Percentiles rank a stretch among this genome's conserved stretches.
Conservation (phyloP, 2,113 vertebrate genomes). For the Carollia perspicillata region DNA sequence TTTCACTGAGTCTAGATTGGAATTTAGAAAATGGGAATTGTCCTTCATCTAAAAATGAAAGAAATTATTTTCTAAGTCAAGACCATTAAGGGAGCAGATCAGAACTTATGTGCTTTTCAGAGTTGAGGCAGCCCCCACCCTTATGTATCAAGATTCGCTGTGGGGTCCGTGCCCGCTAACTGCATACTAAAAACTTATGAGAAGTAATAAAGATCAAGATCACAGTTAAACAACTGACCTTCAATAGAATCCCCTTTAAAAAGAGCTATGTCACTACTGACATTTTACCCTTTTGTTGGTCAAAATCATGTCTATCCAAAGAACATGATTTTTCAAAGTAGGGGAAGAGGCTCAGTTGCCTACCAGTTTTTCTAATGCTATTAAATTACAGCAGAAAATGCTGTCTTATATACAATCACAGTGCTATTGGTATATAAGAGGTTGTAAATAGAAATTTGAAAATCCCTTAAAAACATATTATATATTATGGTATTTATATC, state of each 20-base stretch:
- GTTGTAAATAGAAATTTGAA: background rate
- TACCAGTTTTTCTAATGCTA: slow-evolving; percentile 55
- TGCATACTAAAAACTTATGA: background rate
- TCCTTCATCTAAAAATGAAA: background rate
- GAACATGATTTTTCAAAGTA: slow-evolving; percentile 50
- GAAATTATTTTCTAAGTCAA: background rate
- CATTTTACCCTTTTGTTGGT: slow-evolving; percentile 35
- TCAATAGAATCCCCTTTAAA: background rate
- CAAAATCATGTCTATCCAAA: slow-evolving; percentile 52
- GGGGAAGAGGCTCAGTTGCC: background rate
- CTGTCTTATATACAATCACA: slow-evolving; percentile 28
- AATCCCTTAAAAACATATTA: slow-evolving; percentile 10
- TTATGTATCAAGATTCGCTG: background rate
- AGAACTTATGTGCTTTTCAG: background rate
- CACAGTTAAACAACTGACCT: background rate
- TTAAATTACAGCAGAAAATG: slow-evolving; percentile 67
- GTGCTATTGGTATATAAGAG: slow-evolving; percentile 34
- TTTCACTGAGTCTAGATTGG: background rate
- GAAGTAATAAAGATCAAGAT: background rate
- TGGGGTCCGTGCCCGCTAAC: background rate
- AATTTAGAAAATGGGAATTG: background rate
- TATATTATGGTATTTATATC: background rate
- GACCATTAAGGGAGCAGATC: background rate
- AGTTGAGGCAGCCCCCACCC: background rate
- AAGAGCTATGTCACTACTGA: background rate